These are phyloP conservation scores for Willowsia nigromaculata DNA, from an alignment of 2,888 invertebrate genomes.

Conservation along the genomic window DNA sequence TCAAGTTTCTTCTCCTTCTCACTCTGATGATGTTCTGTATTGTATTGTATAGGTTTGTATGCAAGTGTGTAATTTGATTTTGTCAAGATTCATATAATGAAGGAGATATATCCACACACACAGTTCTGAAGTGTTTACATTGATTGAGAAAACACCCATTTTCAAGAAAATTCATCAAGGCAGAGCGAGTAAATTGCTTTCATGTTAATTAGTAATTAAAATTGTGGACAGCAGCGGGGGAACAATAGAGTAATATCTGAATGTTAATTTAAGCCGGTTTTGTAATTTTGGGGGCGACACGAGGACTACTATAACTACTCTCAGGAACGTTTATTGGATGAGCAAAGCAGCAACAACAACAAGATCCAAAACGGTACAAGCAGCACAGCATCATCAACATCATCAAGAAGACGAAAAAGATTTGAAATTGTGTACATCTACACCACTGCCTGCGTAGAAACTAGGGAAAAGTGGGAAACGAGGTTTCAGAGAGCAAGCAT, in stretches of 20 bases:
- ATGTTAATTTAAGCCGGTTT: slow-evolving; percentile 69
- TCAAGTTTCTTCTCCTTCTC: slow-evolving; percentile 35
- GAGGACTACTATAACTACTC: slow-evolving; percentile 46
- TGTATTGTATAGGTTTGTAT: no score
- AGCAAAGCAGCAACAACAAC: slow-evolving; percentile 11
- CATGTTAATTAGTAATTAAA: slow-evolving; percentile 71
- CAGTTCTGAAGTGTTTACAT: slow-evolving; percentile 64
- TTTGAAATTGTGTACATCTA: not conserved
- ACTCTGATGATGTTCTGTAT: no score
- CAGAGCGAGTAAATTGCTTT: slow-evolving; percentile 67
- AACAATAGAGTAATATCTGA: slow-evolving; percentile 68
- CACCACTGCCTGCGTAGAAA: not conserved
- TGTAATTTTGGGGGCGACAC: slow-evolving; percentile 53
- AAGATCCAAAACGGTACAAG: no score
- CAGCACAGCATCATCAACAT: not conserved
- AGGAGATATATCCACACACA: not conserved
- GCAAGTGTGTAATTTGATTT: slow-evolving; percentile 51
- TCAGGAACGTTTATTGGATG: slow-evolving; percentile 42
- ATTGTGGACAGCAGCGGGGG: slow-evolving; percentile 69
- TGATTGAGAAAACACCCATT: slow-evolving; percentile 71
- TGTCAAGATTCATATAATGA: slow-evolving; percentile 26
- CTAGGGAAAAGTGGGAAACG: not conserved
- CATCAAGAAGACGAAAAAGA: not conserved
- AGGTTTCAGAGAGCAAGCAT: not conserved
- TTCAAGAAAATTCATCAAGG: slow-evolving; percentile 68